phyloP scores from a whole-genome alignment of 1,140 invertebrate genomes.

The Planococcus citri region DNA sequence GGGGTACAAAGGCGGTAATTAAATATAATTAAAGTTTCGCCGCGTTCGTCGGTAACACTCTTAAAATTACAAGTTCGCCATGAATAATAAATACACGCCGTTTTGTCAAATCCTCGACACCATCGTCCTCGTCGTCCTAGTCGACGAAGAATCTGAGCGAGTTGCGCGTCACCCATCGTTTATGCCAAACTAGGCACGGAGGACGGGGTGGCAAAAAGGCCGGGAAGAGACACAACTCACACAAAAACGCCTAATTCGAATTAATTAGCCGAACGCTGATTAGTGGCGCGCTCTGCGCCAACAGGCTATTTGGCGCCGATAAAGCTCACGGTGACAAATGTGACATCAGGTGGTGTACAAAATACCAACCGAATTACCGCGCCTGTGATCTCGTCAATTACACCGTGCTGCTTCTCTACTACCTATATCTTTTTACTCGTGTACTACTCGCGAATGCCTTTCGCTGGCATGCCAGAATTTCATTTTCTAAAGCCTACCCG shows the following conservation, averaged over 20 bases:
- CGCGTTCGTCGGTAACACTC: not conserved
- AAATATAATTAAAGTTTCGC: not conserved
- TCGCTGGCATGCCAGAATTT: too few species aligned
- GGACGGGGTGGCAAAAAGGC: too few species aligned
- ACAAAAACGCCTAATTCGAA: not conserved
- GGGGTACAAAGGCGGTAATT: not conserved
- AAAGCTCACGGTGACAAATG: not conserved
- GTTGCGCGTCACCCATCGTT: too few species aligned
- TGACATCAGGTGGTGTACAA: not conserved
- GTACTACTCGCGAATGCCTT: too few species aligned
- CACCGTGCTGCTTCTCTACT: not conserved
- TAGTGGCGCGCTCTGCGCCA: not conserved
- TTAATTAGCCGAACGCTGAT: constrained; percentile 1
- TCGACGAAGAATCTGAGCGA: too few species aligned
- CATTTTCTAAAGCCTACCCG: too few species aligned
- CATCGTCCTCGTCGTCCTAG: not conserved
- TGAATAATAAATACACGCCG: not conserved
- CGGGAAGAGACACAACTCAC: too few species aligned
- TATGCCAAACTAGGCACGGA: too few species aligned
- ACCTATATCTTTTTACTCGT: not conserved
- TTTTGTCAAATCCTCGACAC: not conserved
- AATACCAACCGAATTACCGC: not conserved
- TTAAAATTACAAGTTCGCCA: not conserved
- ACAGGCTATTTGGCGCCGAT: not conserved
- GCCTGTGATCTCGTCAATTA: not conserved